Evolutionary conservation across 1,140 invertebrate genomes (phyloP), one percentile per base, ranked within the genome.

Genomic region (Himalopsyche phryganea): DNA sequence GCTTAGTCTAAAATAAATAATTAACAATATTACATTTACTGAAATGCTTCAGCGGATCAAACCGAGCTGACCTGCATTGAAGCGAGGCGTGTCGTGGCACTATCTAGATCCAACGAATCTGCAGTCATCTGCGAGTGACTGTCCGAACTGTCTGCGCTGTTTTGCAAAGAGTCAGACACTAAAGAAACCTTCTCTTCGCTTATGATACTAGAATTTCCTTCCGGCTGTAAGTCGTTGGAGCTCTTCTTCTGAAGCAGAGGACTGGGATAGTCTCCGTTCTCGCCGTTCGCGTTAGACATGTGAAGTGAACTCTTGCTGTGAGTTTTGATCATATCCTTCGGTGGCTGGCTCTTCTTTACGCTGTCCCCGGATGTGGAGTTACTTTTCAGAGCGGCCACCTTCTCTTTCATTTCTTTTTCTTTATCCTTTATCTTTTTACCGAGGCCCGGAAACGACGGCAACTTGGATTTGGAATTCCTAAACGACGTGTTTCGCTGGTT

Each of bases 61-160:
- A 78, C 76, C 14, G 76, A 78, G 62, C 76, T 77, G 52, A 78
- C 76, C 73, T 78, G 76, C 76, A 78, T 78, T 9, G 74, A 71
- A 23, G 73, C 64, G 42, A 77, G 71, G 7, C 76, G 70, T 4
- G 70, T 68, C 6, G 75, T 69, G 0, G 71, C 69, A 19, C 72
- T 74, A 42, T 72, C 67, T 17, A 76, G 70, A 33, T 65, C 59
- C 42, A 77, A 60, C 0, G 76, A 76, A 52, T 77, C 76, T 0
- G 68, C 70, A 0, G 75, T 77, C 5, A 73, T 66, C 59, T 76
- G 74, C 4, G 75, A 76, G 28, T 75, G 69, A 11, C 66, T 68
- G 53, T 78, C 76, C 1, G 76, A 76, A 50, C 67, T 76, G 14
- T 77, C 74, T 5, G 65, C 67, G 52, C 73, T 75, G 40, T 73